Evolutionary conservation across 2,888 invertebrate genomes (phyloP), one percentile per base, ranked within the genome.

Genomic region (Philereme vetulata): DNA sequence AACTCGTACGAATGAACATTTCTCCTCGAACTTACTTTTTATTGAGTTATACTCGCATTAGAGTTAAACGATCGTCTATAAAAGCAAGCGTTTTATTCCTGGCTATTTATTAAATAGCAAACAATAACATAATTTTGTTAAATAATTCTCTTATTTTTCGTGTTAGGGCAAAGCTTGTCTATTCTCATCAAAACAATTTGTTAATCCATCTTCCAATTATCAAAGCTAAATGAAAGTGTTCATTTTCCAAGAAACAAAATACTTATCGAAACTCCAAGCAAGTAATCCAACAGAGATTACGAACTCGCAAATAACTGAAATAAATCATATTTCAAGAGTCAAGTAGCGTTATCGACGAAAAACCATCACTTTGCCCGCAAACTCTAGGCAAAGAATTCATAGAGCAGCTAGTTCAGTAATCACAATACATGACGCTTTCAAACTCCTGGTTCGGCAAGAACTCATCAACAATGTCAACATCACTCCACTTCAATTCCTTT

Each of bases 331-430:
- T 72, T 65, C 56, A 57, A 54, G 46, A 54, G 51, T 67, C 66
- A 64, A 67, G 65, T 51, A 58, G 56, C 58, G 55, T 72, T 74
- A 76, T 77, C 74, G 72, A 70, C 58, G 70, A 75, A 76, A 75
- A 72, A 69, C 70, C 68, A 65, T 72, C 70, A 68, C 58, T 73
- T 56, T 59, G 49, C 43, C 54, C 59, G 38, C 53, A 77, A 81
- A 77, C 76, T 75, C 62, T 72, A 8, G 36, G 5, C 40, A 45
- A 35, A 3, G 49, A n/a, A 10, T 21, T 10, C 10, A 9, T 44
- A 9, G 7, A 6, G 52, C 5, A 56, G 61, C 61, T 56, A 53
- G 49, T 35, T 60, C 56, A 49, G 0, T n/a, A 4, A 4, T 7
- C 44, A 44, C 8, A 21, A 1, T 21, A 21, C 21, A 21, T 1